Evolutionary conservation across 2,888 invertebrate species (phyloP), one percentile per base, ranked within the genome.

Genomic region (Agapetus fuscipes): DNA sequence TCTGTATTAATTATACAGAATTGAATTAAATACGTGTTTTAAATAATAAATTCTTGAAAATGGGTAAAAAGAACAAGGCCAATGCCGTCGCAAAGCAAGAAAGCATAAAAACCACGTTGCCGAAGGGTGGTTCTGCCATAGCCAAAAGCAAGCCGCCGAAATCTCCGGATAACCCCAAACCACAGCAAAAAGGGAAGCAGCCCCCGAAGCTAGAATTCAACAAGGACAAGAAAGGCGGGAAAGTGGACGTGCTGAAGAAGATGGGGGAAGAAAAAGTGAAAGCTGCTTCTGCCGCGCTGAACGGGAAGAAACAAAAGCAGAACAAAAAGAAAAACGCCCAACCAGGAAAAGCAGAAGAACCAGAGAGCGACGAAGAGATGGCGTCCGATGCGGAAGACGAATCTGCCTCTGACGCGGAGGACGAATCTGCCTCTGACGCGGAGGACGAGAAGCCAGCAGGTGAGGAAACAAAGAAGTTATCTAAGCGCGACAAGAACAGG

Each of bases 81-180:
- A n/a, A n/a, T n/a, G n/a, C n/a, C n/a, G n/a, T n/a, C n/a, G n/a
- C n/a, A n/a, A n/a, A n/a, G n/a, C n/a, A n/a, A n/a, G n/a, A n/a
- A n/a, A n/a, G n/a, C n/a, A n/a, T n/a, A n/a, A 41, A 41, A 27
- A 30, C n/a, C 5, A 31, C 34, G 7, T 17, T 30, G 16, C 37
- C 12, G 5, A 41, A 46, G 25, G 46, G 46, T 12, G 41, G 41
- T 4, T 38, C 46, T 7, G 30, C 34, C 10, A 41, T 37, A 15
- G 25, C 36, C 12, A 41, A 41, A 36, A 25, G 14, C 12, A 35
- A 35, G 27, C 14, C 28, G 28, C 17, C 14, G 28, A 39, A 27
- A 14, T 5, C 9, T 3, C 16, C 20, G 4, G 3, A n/a, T 17
- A 9, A 5, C 14, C n/a, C 11, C 12, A 5, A 35, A 2, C 6